Conservation (phyloP, 1,140 invertebrate species). For the Penaeus vannamei region DNA sequence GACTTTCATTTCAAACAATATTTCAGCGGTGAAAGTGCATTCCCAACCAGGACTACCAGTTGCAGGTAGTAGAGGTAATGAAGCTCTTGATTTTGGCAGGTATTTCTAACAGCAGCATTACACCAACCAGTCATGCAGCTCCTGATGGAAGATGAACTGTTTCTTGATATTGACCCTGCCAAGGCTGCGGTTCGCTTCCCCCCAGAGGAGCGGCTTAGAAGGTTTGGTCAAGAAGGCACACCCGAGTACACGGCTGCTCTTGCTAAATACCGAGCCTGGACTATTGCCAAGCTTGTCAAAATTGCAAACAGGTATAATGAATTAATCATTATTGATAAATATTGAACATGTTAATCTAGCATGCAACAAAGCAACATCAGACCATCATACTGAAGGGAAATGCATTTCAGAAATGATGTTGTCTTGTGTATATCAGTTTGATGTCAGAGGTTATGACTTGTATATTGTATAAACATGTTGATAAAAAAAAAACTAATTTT, state of each 20-base stretch:
- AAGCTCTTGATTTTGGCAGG: constrained; percentile 73
- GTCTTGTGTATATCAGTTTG: no score
- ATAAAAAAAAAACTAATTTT: no score
- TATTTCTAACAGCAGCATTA: constrained; percentile 93
- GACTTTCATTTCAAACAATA: not conserved
- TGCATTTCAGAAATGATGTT: no score
- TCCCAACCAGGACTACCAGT: constrained; percentile 74
- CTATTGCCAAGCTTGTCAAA: constrained; percentile 85
- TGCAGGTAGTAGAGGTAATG: not conserved
- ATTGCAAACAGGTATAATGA: constrained; percentile 87
- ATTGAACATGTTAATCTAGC: not conserved
- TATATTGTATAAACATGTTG: no score
- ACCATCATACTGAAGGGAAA: not conserved
- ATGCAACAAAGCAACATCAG: not conserved
- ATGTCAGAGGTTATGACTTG: no score
- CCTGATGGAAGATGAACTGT: constrained; percentile 93
- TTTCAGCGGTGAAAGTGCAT: not conserved
- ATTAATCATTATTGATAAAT: not conserved
- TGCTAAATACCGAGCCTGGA: constrained; percentile 83
- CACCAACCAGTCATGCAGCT: constrained; percentile 92
- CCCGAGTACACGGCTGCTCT: constrained; percentile 81
- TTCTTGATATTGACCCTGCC: constrained; percentile 92
- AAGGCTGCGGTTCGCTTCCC: constrained; percentile 84
- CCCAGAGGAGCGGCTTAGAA: constrained; percentile 79
- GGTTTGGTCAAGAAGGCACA: constrained; percentile 85